Conservation (phyloP, 2,113 vertebrate species). For the Theristicus caerulescens region DNA sequence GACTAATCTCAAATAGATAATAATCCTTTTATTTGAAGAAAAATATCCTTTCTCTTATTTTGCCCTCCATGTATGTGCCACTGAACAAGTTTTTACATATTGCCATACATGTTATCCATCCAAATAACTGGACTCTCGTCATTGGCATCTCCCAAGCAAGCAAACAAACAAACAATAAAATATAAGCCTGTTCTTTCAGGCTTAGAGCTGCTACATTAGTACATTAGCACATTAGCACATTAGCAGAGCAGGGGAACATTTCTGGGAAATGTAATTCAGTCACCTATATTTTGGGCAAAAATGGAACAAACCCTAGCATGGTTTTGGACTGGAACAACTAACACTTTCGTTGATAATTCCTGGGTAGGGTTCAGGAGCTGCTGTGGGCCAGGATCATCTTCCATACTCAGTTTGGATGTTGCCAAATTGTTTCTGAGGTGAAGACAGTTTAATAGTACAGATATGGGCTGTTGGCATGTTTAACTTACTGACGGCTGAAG, state of each 20-base stretch:
- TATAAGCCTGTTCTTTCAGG: accelerated
- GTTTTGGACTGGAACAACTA: neutral
- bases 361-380: neutral
- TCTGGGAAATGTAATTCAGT: neutral
- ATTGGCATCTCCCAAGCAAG: neutral
- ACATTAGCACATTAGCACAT: neutral
- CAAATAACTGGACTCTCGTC: neutral
- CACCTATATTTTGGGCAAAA: neutral
- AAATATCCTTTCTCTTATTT: neutral
- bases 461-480: neutral
- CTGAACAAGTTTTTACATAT: neutral
- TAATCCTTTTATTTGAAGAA: neutral
- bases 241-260: neutral
- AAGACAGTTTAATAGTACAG: neutral
- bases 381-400: neutral
- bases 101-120: too few species aligned
- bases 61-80: accelerated
- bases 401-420: neutral
- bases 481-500: neutral
- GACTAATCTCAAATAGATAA: neutral
- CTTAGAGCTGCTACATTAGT: neutral
- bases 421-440: neutral
- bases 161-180: neutral
- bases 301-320: neutral
- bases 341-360: neutral